These are phyloP conservation scores for Barbus barbus DNA, from an alignment of 2,113 vertebrate species.

Conservation along the genomic window DNA sequence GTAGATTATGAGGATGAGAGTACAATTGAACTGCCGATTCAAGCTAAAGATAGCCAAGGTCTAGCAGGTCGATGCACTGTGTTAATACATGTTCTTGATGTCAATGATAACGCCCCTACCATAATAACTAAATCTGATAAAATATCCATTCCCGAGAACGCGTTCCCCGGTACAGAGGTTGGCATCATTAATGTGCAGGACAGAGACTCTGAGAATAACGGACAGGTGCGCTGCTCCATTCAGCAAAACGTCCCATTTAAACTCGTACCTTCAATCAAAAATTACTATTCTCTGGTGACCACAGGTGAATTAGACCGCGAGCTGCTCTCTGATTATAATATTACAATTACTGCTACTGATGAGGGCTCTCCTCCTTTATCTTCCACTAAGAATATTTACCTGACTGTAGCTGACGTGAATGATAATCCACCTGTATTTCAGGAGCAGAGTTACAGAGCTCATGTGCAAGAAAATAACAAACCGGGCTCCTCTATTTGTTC, in stretches of 20 bases:
- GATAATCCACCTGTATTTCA: no score
- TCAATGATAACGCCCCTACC: slow-evolving; percentile 77
- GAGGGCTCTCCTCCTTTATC: slow-evolving; percentile 6
- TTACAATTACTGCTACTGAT: slow-evolving; percentile 1
- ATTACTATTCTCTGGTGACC: slow-evolving; percentile 13
- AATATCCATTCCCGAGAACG: slow-evolving; percentile 67
- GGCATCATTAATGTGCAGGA: slow-evolving; percentile 77
- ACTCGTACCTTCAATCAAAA: slow-evolving; percentile 5
- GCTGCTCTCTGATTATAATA: slow-evolving; percentile 9
- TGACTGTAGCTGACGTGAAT: no score
- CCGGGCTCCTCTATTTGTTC: no score
- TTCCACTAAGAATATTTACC: no score
- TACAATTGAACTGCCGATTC: slow-evolving; percentile 54
- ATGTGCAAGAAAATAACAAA: no score
- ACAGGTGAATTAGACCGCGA: slow-evolving; percentile 17
- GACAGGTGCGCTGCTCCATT: slow-evolving; percentile 60
- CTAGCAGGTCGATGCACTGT: slow-evolving; percentile 68
- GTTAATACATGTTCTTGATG: slow-evolving; percentile 69
- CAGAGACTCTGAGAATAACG: slow-evolving; percentile 69
- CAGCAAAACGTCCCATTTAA: background rate
- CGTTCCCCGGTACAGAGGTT: slow-evolving; percentile 69
- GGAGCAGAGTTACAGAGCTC: no score
- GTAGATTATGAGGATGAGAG: slow-evolving; percentile 62
- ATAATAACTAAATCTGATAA: slow-evolving; percentile 68
- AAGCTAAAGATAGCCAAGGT: slow-evolving; percentile 74